Evolutionary conservation across 2,888 invertebrate species (phyloP).

Genomic region (Vannuccia rotundouncinata): DNA sequence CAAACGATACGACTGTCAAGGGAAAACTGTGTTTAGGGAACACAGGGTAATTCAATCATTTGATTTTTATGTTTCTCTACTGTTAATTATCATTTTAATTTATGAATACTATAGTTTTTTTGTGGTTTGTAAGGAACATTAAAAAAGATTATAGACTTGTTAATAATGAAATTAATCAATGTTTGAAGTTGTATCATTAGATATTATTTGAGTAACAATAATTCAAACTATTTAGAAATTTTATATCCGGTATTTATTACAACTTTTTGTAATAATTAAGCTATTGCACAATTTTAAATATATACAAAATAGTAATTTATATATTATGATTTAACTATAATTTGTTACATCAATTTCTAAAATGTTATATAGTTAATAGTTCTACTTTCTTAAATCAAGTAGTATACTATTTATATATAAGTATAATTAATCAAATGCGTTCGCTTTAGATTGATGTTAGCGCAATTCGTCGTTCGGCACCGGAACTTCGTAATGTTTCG

Average conservation of each 20-base stretch:
- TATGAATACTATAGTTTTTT: background rate
- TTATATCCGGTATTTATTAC: too few species aligned
- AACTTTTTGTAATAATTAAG: too few species aligned
- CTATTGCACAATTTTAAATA: background rate
- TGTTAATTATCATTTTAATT: background rate
- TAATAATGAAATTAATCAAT: too few species aligned
- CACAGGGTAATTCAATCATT: background rate
- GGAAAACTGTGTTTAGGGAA: background rate
- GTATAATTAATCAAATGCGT: background rate
- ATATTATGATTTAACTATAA: background rate
- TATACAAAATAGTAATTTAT: background rate
- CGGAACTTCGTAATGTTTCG: background rate
- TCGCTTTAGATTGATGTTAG: conserved; percentile 5
- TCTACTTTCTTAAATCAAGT: background rate
- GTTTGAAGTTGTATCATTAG: too few species aligned
- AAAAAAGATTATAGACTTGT: too few species aligned
- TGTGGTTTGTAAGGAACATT: background rate
- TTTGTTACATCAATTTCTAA: background rate
- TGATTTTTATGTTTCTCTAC: background rate
- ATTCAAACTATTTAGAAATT: too few species aligned
- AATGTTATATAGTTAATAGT: background rate
- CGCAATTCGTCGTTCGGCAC: background rate
- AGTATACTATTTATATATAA: background rate
- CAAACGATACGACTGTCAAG: background rate
- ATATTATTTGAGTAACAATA: too few species aligned